Conservation (phyloP, 1,140 invertebrate genomes). For the Solenopsis invicta region DNA sequence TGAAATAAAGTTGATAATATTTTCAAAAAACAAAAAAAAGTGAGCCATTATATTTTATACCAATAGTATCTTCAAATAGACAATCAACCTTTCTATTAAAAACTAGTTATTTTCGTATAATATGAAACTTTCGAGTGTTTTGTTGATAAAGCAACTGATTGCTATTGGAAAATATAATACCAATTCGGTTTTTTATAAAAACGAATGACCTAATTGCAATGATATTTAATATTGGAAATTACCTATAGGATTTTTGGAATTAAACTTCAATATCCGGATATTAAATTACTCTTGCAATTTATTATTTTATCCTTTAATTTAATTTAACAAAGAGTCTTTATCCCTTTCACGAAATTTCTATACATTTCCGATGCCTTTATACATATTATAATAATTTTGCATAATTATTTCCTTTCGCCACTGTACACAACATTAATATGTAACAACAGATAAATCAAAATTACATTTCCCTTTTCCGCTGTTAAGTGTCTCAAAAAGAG, state of each 20-base stretch:
- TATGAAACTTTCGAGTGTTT: neutral
- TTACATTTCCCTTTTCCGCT: slow-evolving; percentile 36
- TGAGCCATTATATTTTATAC: neutral
- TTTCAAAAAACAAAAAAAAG: neutral
- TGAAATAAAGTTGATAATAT: neutral
- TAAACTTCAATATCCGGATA: neutral
- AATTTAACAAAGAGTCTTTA: slow-evolving; percentile 12
- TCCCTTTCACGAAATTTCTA: slow-evolving; percentile 7
- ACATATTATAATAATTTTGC: neutral
- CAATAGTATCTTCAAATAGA: neutral
- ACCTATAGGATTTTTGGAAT: neutral
- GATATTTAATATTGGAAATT: slow-evolving; percentile 13
- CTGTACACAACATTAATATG: neutral
- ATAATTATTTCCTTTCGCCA: slow-evolving; percentile 10
- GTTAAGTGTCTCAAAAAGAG: slow-evolving; percentile 46
- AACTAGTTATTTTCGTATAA: neutral
- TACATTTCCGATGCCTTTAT: neutral
- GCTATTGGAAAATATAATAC: slow-evolving; percentile 21
- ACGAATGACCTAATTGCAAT: neutral
- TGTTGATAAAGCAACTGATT: neutral
- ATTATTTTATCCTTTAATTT: neutral
- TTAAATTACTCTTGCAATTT: neutral
- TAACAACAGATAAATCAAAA: slow-evolving; percentile 26
- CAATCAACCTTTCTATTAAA: neutral
- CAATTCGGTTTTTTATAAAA: neutral